Evolutionary conservation across 2,797 vertebrate genomes (phyloP).

Genomic region (Notolabrus celidotus): DNA sequence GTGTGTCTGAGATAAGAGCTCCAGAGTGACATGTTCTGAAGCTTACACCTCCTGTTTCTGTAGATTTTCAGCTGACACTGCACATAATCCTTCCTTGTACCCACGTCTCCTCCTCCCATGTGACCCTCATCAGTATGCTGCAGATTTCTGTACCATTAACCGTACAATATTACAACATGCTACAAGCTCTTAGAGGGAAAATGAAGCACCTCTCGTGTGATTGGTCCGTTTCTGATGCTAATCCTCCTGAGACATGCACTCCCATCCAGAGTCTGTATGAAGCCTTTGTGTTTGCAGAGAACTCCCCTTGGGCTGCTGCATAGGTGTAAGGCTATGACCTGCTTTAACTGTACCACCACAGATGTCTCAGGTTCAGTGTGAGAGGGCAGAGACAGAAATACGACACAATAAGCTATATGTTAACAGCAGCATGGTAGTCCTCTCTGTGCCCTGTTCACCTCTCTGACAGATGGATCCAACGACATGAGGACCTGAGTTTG

Average conservation of each 20-base stretch:
- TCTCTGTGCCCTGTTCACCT: slow-evolving; percentile 24
- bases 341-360: slow-evolving; percentile 37
- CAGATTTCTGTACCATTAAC: slow-evolving; percentile 13
- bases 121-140: not conserved
- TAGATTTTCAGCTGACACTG: not conserved
- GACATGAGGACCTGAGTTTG: slow-evolving; percentile 48
- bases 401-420: not conserved
- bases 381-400: slow-evolving; percentile 9
- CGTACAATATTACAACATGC: slow-evolving; percentile 32
- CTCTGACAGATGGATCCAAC: slow-evolving; percentile 26
- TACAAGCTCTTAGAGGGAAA: slow-evolving; percentile 30
- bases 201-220: slow-evolving; percentile 35
- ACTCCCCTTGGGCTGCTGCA: slow-evolving; percentile 40
- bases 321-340: slow-evolving; percentile 43
- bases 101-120: not conserved
- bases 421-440: not conserved
- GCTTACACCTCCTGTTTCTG: too few species aligned
- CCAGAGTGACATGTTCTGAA: not conserved
- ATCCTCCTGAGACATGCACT: slow-evolving; percentile 53
- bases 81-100: not conserved
- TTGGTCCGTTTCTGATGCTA: slow-evolving; percentile 55
- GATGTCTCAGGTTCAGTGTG: slow-evolving; percentile 21
- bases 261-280: slow-evolving; percentile 60
- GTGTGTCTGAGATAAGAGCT: too few species aligned
- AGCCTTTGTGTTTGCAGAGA: slow-evolving; percentile 60